Base-by-base conservation (phyloP, 37 sponge, comb jelly and placozoan species). In the Chondrosia reniformis region DNA sequence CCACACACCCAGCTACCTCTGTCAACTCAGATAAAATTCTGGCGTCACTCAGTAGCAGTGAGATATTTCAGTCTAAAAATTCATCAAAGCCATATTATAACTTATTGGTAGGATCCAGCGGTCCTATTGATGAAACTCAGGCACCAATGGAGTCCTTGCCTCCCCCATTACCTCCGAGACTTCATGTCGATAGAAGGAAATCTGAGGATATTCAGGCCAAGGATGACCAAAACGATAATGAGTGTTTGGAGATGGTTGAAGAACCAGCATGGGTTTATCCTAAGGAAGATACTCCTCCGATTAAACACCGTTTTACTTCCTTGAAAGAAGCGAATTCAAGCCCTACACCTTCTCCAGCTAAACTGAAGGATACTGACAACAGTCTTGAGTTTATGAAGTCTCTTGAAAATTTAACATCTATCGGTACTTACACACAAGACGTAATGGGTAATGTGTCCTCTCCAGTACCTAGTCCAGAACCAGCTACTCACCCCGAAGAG, bases 301-400 rank as follows among this genome's bases (percentile, higher is more conserved):
- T 38, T 41, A 24, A 41, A 37, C 24, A 24, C 39, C 41, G 41
- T 1, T 34, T 69, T 8, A 44, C 42, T 7, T 22, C 41, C 43
- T 8, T 69, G n/a, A 69, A 34, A 8, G 38, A 21, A 19, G n/a
- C 25, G n/a, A 24, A 17, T 44, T 10, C 44, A 10, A 41, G 44
- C 42, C 42, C 72, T 38, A 41, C 72, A 1, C 72, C 72, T 38
- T 44, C 72, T 2, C 72, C 72, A 21, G 44, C 72, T 19, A 30
- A 69, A 40, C 44, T 69, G 3, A n/a, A 24, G 21, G 24, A 21
- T 19, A 34, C 22, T 40, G 72, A 69, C 43, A 21, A 41, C 2
- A 69, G 21, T 44, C 36, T 69, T 41, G 72, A 69, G 42, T 69
- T 69, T 25, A 69, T 69, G 72, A 69, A 69, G 72, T 69, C 72